phyloP scores from a whole-genome alignment of 2,888 invertebrate species.

The Isoperla grammatica region DNA sequence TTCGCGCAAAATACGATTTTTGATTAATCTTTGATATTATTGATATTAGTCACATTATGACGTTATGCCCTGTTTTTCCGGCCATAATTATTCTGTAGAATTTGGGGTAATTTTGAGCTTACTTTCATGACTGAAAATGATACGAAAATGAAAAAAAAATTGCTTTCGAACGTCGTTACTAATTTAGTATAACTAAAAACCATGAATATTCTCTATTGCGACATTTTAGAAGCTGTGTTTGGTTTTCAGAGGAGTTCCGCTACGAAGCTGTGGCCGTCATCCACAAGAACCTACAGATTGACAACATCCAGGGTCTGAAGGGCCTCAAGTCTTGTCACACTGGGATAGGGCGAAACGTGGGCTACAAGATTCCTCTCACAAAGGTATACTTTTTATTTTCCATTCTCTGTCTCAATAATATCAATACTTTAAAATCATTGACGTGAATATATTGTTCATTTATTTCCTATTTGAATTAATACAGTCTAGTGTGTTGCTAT shows the following conservation, averaged over 20 bases:
- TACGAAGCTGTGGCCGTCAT: slow-evolving; percentile 79
- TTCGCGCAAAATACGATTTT: too few relatives aligned
- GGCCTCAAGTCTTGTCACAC: slow-evolving; percentile 83
- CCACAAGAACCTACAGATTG: slow-evolving; percentile 66
- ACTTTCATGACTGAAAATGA: too few relatives aligned
- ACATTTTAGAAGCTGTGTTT: too few relatives aligned
- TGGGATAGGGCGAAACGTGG: slow-evolving; percentile 80
- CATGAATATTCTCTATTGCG: too few relatives aligned
- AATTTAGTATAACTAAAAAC: too few relatives aligned
- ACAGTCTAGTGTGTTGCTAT: not conserved
- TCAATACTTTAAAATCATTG: not conserved
- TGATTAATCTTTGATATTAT: too few relatives aligned
- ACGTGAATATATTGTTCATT: not conserved
- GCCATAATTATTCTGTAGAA: too few relatives aligned
- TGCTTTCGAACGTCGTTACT: too few relatives aligned
- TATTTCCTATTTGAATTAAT: not conserved
- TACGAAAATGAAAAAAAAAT: too few relatives aligned
- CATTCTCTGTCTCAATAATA: not conserved
- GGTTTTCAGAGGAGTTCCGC: slow-evolving; percentile 62
- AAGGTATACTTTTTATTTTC: slow-evolving; percentile 32
- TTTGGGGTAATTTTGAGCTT: too few relatives aligned
- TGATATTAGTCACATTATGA: too few relatives aligned
- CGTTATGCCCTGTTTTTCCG: too few relatives aligned
- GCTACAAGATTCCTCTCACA: slow-evolving; percentile 62
- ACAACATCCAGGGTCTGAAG: slow-evolving; percentile 59